These are phyloP conservation scores for Verasper variegatus DNA, from an alignment of 2,113 vertebrate species.

Conservation along the genomic window DNA sequence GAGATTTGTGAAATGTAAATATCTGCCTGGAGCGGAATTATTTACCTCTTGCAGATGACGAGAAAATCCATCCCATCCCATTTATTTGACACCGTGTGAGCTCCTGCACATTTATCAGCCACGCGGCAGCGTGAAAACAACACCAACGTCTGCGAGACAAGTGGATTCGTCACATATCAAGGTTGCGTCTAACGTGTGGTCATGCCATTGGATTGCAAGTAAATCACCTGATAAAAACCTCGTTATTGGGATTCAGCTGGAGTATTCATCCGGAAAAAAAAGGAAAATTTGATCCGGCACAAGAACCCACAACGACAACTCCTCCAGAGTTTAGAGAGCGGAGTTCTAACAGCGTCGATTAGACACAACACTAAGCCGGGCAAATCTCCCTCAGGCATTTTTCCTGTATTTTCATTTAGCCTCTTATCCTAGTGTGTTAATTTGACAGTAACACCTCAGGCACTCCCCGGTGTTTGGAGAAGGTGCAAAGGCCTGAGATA, in stretches of 20 bases:
- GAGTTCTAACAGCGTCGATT: slow-evolving; percentile 29
- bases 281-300: slow-evolving; percentile 7
- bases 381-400: slow-evolving; percentile 33
- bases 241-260: slow-evolving; percentile 1
- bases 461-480: slow-evolving; percentile 47
- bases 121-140: slow-evolving; percentile 19
- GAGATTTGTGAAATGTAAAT: slow-evolving; percentile 66
- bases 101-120: slow-evolving; percentile 42
- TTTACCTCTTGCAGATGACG: slow-evolving; percentile 55
- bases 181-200: background rate
- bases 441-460: slow-evolving; percentile 46
- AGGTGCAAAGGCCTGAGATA: slow-evolving; percentile 43
- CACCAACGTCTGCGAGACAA: slow-evolving; percentile 1
- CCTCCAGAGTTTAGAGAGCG: slow-evolving; percentile 10
- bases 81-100: slow-evolving; percentile 51
- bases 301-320: background rate
- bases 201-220: background rate
- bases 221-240: background rate
- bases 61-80: slow-evolving; percentile 53
- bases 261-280: background rate
- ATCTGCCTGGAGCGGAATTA: slow-evolving; percentile 54
- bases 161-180: slow-evolving; percentile 8
- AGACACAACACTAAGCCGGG: slow-evolving; percentile 31
- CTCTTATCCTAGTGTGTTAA: slow-evolving; percentile 58
- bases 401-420: slow-evolving; percentile 59